Evolutionary conservation across 2,888 invertebrate genomes (phyloP).

Genomic region (Acrobasis consociella): DNA sequence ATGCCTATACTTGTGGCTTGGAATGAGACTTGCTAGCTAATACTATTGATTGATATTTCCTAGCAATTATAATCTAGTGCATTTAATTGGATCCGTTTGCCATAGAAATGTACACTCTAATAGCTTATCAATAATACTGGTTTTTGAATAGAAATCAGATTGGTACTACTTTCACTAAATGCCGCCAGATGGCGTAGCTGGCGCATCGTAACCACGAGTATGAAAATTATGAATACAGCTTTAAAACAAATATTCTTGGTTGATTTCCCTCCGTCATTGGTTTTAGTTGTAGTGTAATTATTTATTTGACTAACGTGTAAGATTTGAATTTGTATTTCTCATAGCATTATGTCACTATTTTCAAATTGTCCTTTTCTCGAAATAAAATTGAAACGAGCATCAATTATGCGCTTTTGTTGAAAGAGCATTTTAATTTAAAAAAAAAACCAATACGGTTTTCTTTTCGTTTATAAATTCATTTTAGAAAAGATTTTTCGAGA

Average conservation of each 20-base stretch:
- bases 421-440: no score
- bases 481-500: no score
- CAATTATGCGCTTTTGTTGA: no score
- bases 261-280: constrained; percentile 66
- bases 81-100: constrained; percentile 14
- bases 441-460: no score
- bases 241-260: constrained; percentile 39
- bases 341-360: no score
- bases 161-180: constrained; percentile 5
- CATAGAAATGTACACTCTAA: constrained; percentile 9
- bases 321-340: constrained; percentile 34
- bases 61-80: constrained; percentile 5
- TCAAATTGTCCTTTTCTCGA: no score
- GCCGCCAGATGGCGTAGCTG: constrained; percentile 26
- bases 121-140: not conserved
- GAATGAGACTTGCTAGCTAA: not conserved
- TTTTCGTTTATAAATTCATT: no score
- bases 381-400: no score
- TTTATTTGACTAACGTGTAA: constrained; percentile 64
- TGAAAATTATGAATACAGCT: constrained; percentile 36
- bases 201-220: constrained; percentile 33
- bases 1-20: constrained; percentile 7
- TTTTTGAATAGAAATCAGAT: not conserved
- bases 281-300: constrained; percentile 61
- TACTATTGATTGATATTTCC: constrained; percentile 15